Evolutionary conservation across 2,113 vertebrate genomes (phyloP), one percentile per base, ranked within the genome.

Genomic region (Willisornis vidua): DNA sequence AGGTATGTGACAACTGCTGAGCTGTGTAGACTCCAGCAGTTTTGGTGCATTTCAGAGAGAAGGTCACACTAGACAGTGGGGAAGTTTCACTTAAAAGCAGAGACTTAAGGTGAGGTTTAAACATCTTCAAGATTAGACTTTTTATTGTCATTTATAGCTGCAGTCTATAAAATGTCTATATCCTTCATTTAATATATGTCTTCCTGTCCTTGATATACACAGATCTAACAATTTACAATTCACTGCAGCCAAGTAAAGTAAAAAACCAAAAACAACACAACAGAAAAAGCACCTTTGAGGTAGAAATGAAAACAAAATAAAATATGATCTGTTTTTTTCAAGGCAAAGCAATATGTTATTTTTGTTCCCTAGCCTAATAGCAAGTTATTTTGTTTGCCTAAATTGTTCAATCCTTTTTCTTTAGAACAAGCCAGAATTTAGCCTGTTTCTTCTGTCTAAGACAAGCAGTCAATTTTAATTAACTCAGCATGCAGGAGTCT

Each of bases 381-480:
- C 43, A 95, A 74, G 55, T 90, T 96, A 94, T 94, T 97, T 87
- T 96, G 61, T 97, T 98, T 97, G 48, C 59, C 73, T 96, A 97
- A 97, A 95, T 94, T 97, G 85, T 95, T 97, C 81, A 92, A 65
- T 97, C 49, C 59, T 79, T 97, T 96, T 61, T 18, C 20, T 51
- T 54, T 85, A 93, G 92, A 97, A 97, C 71, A 96, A 97, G 91
- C 35, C 35, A 18, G 94, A 97, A 96, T 97, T 91, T 94, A 96
- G 70, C 55, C 79, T 91, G 85, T 95, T 98, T 97, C 96, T 96
- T 98, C 94, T 97, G 79, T 78, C 83, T 97, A 96, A 97, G 97
- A 98, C 97, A 97, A 98, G 96, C 97, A 98, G 97, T 98, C 98
- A 98, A 97, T 98, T 98, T 98, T 98, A 98, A 98, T 98, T 98